phyloP scores from a whole-genome alignment of 2,888 invertebrate genomes.

The Chrysolina haemoptera region DNA sequence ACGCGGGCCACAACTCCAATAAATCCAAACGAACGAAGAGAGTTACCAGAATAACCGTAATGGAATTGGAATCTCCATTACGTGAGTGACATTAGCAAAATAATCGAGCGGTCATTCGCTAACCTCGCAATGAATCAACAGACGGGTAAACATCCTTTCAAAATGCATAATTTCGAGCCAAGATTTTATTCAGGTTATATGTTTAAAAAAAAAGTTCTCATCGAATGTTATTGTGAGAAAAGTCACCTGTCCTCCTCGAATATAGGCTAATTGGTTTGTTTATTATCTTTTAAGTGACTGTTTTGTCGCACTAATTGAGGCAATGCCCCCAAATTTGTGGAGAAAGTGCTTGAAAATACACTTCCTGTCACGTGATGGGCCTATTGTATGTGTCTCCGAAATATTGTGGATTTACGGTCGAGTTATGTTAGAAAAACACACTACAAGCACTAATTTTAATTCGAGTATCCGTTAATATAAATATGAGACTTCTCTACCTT shows the following conservation, averaged over 20 bases:
- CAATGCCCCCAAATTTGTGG: background rate
- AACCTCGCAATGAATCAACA: background rate
- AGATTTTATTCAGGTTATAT: background rate
- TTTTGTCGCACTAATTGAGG: slow-evolving; percentile 6
- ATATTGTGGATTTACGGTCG: background rate
- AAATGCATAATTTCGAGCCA: background rate
- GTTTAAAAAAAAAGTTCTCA: background rate
- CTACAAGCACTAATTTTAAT: too few species aligned
- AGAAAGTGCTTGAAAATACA: background rate
- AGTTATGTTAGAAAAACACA: background rate
- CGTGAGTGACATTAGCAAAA: background rate
- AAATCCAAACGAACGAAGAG: too few species aligned
- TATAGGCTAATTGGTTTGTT: slow-evolving; percentile 19
- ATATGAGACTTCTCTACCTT: too few species aligned
- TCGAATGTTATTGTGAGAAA: background rate
- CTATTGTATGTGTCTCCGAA: background rate
- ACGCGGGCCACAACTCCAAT: background rate
- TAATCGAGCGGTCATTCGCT: background rate
- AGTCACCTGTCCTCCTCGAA: background rate
- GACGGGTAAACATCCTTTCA: background rate
- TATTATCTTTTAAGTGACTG: slow-evolving; percentile 9
- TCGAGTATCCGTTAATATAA: too few species aligned
- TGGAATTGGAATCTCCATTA: too few species aligned
- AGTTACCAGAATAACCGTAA: too few species aligned
- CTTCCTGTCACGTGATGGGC: background rate